A percentile compares a stretch with the other conserved stretches of the same genome.
These are phyloP conservation scores for Andrena fulva DNA, from an alignment of 2,888 invertebrate genomes.

Conservation along the genomic window DNA sequence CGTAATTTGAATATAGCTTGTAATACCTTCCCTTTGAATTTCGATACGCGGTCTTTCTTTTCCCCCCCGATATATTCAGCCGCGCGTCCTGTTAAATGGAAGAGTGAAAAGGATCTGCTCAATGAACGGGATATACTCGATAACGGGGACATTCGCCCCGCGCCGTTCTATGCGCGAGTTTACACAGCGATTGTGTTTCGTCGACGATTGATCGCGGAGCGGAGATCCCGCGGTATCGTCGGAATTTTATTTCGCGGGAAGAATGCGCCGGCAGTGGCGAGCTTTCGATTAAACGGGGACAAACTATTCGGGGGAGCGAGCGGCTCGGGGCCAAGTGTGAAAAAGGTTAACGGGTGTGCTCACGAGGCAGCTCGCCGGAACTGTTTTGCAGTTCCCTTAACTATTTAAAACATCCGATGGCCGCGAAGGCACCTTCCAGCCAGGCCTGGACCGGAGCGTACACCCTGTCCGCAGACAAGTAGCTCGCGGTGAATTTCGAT, in stretches of 20 bases:
- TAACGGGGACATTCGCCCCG: background rate
- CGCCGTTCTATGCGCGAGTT: background rate
- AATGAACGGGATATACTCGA: background rate
- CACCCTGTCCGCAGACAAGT: constrained; percentile 66
- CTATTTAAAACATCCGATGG: constrained; percentile 72
- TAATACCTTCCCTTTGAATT: background rate
- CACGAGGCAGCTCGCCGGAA: constrained; percentile 52
- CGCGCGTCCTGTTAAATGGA: background rate
- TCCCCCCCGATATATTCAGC: too few relatives aligned
- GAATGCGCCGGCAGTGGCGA: constrained; percentile 36
- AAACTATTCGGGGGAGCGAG: constrained; percentile 61
- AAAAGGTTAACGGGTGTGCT: constrained; percentile 62
- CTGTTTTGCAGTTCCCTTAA: constrained; percentile 75
- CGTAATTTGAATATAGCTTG: constrained; percentile 31
- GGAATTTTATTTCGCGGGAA: constrained; percentile 41
- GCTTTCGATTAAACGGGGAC: constrained; percentile 61
- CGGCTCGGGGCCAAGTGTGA: constrained; percentile 57
- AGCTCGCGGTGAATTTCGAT: constrained; percentile 73
- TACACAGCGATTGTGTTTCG: background rate
- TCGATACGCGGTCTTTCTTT: background rate
- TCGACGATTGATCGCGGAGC: background rate
- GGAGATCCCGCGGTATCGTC: constrained; percentile 25
- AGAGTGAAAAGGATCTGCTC: background rate
- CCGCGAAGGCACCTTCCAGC: constrained; percentile 37
- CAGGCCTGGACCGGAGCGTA: constrained; percentile 18